Base-by-base conservation (phyloP, 1,140 invertebrate species). In the Trachymyrmex septentrionalis region DNA sequence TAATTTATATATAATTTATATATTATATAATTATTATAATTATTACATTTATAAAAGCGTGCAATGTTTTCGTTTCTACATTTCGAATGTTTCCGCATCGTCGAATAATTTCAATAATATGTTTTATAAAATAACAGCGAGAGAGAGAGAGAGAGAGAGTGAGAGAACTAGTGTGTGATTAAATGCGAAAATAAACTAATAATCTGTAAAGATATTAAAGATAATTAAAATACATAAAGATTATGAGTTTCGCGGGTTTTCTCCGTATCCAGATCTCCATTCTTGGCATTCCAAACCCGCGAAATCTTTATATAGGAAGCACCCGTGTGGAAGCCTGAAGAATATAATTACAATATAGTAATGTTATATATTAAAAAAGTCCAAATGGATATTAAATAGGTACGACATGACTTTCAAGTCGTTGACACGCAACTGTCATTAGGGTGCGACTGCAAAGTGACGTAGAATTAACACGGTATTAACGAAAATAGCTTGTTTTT, bases 331-430 rank as follows among this genome's bases (percentile, higher is more conserved):
- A 34, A 34, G 30, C 30, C 30, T 6, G 6, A 34, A 6, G 30
- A 34, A 34, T 34, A 48, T 48, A 3, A 80, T 53, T 55, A 38
- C 16, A 24, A 21, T 24, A 10, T 38, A 38, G 4, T 6, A 19
- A 48, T 3, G 48, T n/a, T 76, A 16, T 76, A 16, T 27, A 34
- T 3, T 50, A 30, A 73, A 73, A 82, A 57, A 57, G n/a, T 53
- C 10, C 14, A 59, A 73, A 75, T 73, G 30, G 9, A 34, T n/a
- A 73, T 50, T 38, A 75, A 84, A 84, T 44, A 10, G 7, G 7
- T 55, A 16, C n/a, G 63, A 61, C n/a, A 53, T 19, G 21, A 16
- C 67, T 67, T 38, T 67, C 19, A 21, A 21, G 3, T 6, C 64
- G 12, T 67, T 48, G 34, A 44, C 34, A 44, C 12, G n/a, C 7